phyloP scores from a whole-genome alignment of 2,888 invertebrate species.

The Erynnis tages region DNA sequence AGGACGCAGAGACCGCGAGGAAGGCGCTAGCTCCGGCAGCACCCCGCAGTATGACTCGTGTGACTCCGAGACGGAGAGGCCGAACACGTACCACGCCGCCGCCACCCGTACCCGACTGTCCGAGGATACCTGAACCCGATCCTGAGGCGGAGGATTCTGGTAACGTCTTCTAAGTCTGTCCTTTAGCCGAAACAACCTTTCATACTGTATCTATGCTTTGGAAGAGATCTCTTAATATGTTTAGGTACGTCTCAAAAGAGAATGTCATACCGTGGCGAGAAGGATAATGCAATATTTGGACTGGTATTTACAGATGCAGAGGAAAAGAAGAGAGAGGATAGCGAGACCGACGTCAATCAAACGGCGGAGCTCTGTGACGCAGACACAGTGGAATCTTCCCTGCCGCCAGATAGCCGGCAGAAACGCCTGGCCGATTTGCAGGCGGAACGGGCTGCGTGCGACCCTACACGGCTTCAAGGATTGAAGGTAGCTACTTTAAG shows the following conservation, averaged over 20 bases:
- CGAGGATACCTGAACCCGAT: slow-evolving; percentile 45
- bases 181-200: too few relatives aligned
- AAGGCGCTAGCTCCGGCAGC: slow-evolving; percentile 83
- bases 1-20: slow-evolving; percentile 86
- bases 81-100: slow-evolving; percentile 36
- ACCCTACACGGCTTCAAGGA: slow-evolving; percentile 88
- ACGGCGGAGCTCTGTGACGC: slow-evolving; percentile 82
- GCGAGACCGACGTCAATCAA: slow-evolving; percentile 77
- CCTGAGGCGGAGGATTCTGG: slow-evolving; percentile 49
- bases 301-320: slow-evolving; percentile 48
- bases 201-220: too few relatives aligned
- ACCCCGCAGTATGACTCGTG: slow-evolving; percentile 73
- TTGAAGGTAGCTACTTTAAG: too few relatives aligned
- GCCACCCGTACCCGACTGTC: slow-evolving; percentile 57
- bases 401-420: slow-evolving; percentile 85
- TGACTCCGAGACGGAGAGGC: slow-evolving; percentile 52
- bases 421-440: slow-evolving; percentile 86
- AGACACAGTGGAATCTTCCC: slow-evolving; percentile 85
- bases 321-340: slow-evolving; percentile 73
- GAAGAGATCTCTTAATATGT: too few relatives aligned
- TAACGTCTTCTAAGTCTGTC: too few relatives aligned
- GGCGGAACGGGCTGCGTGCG: slow-evolving; percentile 89
- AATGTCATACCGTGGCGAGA: too few relatives aligned
- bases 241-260: too few relatives aligned
- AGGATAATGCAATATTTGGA: too few relatives aligned